These are phyloP conservation scores for Campoplex capitator DNA, from an alignment of 2,888 invertebrate genomes.

Conservation along the genomic window DNA sequence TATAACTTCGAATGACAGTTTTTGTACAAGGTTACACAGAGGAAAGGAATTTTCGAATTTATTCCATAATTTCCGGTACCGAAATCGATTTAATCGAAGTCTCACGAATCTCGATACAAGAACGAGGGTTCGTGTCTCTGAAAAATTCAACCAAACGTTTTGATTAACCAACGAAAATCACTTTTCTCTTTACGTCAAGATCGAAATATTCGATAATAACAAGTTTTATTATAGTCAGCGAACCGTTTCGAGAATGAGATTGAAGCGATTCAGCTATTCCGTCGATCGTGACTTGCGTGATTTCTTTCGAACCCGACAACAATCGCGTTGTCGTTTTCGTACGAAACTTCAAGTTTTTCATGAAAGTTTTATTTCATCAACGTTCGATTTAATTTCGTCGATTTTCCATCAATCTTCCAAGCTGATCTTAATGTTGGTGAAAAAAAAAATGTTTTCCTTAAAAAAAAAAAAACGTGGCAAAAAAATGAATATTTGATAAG, in stretches of 20 bases:
- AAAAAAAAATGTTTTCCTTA: no score
- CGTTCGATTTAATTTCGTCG: neutral
- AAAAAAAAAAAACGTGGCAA: no score
- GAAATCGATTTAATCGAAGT: no score
- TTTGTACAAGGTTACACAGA: no score
- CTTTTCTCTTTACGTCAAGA: conserved; percentile 13
- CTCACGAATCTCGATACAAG: no score
- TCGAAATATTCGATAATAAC: conserved; percentile 53
- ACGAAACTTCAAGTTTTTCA: neutral
- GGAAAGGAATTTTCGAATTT: no score
- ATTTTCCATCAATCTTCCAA: no score
- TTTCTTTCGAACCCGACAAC: conserved; percentile 38
- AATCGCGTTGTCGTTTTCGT: conserved; percentile 1
- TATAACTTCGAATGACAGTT: no score
- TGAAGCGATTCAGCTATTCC: conserved; percentile 30
- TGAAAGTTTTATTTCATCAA: neutral
- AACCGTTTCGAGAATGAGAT: conserved; percentile 37
- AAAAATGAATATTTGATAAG: no score
- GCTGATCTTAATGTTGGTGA: no score
- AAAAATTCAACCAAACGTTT: neutral
- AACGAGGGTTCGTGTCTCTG: neutral
- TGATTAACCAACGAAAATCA: neutral
- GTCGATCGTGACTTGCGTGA: conserved; percentile 55
- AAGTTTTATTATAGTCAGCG: conserved; percentile 18
- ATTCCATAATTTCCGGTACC: neutral